These are phyloP conservation scores for Karalla daura DNA, from an alignment of 2,797 vertebrate genomes.

Conservation along the genomic window DNA sequence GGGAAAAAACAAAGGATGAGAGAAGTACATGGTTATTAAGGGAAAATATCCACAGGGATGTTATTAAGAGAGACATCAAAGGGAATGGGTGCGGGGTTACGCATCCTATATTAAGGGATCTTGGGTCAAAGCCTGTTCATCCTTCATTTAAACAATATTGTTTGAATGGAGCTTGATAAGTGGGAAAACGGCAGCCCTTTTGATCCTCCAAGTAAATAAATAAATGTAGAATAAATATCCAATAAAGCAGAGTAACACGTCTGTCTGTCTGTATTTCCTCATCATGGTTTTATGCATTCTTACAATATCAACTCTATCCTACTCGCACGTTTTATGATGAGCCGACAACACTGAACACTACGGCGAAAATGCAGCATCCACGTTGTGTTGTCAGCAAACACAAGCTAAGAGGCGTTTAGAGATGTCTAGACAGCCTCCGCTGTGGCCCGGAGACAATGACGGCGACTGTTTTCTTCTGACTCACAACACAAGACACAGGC, in stretches of 20 bases:
- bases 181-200: neutral
- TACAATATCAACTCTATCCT: neutral
- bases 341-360: constrained; percentile 4
- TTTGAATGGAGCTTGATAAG: neutral
- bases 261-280: too few relatives aligned
- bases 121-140: constrained; percentile 4
- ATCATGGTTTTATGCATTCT: neutral
- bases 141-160: constrained; percentile 1
- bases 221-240: neutral
- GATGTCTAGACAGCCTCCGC: constrained; percentile 47
- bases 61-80: constrained; percentile 18
- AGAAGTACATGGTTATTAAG: neutral
- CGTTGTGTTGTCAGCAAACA: constrained; percentile 12
- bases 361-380: constrained; percentile 12
- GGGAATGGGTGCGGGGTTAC: neutral
- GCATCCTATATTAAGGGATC: neutral
- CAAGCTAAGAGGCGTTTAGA: constrained; percentile 30
- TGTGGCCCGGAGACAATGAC: constrained; percentile 38
- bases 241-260: too few relatives aligned
- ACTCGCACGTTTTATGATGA: neutral
- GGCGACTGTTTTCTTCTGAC: constrained; percentile 24
- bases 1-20: constrained; percentile 12
- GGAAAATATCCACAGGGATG: neutral
- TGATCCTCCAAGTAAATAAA: neutral
- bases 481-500: constrained; percentile 7